These are phyloP conservation scores for Dryoscopus gambensis DNA, from an alignment of 2,113 vertebrate species.

Conservation along the genomic window DNA sequence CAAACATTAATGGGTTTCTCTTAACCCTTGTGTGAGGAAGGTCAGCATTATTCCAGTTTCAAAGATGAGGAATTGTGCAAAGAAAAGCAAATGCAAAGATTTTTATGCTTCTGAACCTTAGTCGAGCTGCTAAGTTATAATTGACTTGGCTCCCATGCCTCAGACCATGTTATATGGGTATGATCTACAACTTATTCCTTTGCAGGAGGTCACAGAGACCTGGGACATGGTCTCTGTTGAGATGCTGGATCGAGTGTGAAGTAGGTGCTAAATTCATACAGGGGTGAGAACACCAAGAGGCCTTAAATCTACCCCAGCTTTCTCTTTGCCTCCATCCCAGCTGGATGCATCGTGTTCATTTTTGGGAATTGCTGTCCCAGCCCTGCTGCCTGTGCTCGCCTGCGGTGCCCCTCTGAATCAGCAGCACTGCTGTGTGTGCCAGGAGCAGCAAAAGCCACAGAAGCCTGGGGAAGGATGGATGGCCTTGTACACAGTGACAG, in stretches of 20 bases:
- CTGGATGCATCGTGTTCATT: not conserved
- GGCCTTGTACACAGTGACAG: not conserved
- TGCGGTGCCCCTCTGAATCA: not conserved
- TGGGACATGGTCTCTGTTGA: rapidly evolving
- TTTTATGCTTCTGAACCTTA: not conserved
- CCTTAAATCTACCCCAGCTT: not conserved
- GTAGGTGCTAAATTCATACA: not conserved
- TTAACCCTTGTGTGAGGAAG: not conserved
- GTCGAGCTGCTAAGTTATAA: not conserved
- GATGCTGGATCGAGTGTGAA: not conserved
- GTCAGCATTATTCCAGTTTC: not conserved
- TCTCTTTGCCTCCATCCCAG: not conserved
- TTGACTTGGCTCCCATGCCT: not conserved
- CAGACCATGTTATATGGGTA: not conserved
- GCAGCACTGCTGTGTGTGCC: not conserved
- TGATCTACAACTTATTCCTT: not conserved
- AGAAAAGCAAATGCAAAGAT: not conserved
- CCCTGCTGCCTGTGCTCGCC: not conserved
- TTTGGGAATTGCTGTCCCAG: not conserved
- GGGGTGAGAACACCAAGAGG: not conserved
- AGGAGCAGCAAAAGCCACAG: not conserved
- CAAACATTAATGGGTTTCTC: slow-evolving; percentile 42
- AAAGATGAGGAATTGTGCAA: slow-evolving; percentile 2
- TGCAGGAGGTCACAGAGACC: not conserved
- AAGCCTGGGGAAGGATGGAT: not conserved